Conservation (phyloP, 1,140 invertebrate species). For the Drosophila pruinosa region DNA sequence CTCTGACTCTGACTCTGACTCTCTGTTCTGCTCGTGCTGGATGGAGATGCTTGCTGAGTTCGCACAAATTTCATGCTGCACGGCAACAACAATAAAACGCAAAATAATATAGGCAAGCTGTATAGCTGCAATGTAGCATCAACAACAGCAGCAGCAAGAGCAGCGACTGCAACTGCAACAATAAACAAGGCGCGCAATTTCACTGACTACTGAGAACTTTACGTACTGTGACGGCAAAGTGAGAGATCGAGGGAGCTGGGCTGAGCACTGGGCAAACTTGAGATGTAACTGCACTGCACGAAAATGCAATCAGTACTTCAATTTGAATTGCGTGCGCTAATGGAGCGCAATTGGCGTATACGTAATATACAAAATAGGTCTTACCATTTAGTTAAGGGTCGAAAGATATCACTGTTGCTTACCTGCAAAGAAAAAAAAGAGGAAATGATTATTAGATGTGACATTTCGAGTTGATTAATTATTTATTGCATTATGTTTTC, state of each 20-base stretch:
- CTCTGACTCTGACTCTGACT: no score
- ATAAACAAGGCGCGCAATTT: slow-evolving; percentile 76
- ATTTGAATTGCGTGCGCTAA: slow-evolving; percentile 37
- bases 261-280: slow-evolving; percentile 3
- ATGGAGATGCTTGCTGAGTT: slow-evolving; percentile 30
- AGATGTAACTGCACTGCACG: slow-evolving; percentile 55
- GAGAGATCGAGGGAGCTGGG: neutral
- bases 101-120: slow-evolving; percentile 65
- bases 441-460: neutral
- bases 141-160: slow-evolving; percentile 22
- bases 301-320: slow-evolving; percentile 37
- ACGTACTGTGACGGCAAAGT: slow-evolving; percentile 68
- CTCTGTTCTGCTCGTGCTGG: no score
- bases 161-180: slow-evolving; percentile 49
- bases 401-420: neutral
- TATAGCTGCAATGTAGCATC: no score
- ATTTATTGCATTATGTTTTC: neutral
- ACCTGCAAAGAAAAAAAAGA: slow-evolving; percentile 21
- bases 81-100: slow-evolving; percentile 61
- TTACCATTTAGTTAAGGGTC: neutral
- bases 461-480: neutral
- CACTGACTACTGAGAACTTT: slow-evolving; percentile 79
- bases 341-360: slow-evolving; percentile 56
- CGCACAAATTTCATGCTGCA: slow-evolving; percentile 66
- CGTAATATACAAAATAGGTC: slow-evolving; percentile 53